phyloP scores from a whole-genome alignment of 2,888 invertebrate genomes.

The Eucera pruinosa region DNA sequence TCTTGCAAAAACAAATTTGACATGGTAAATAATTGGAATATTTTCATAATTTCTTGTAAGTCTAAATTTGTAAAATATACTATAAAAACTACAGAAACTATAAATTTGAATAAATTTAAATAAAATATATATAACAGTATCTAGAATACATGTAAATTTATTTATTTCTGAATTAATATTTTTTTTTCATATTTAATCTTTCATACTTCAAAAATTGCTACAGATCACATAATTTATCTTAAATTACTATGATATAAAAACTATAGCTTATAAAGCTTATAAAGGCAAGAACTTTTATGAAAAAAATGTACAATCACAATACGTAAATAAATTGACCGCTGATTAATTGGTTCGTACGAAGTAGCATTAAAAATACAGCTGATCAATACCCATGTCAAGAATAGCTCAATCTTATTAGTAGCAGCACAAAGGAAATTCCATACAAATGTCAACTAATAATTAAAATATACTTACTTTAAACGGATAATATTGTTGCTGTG shows the following conservation, averaged over 20 bases:
- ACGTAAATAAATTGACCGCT: constrained; percentile 5
- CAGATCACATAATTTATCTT: too few species aligned
- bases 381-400: constrained; percentile 44
- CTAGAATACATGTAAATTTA: background rate
- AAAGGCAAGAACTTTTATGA: background rate
- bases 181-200: background rate
- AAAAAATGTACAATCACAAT: background rate
- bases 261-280: background rate
- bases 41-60: too few species aligned
- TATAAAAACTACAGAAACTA: background rate
- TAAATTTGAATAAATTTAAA: background rate
- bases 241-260: background rate
- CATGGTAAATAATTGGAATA: too few species aligned
- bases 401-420: constrained; percentile 34
- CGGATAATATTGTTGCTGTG: constrained; percentile 93
- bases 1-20: too few species aligned
- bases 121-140: background rate
- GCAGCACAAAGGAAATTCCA: background rate
- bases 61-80: too few species aligned
- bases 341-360: constrained; percentile 20
- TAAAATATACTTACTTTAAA: constrained; percentile 89
- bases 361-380: constrained; percentile 61
- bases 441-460: constrained; percentile 10
- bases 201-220: background rate
- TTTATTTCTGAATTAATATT: background rate